Percentiles rank a stretch among this genome's conserved stretches.
Conservation (phyloP, 2,113 vertebrate genomes). For the Acrocephalus kingi region DNA sequence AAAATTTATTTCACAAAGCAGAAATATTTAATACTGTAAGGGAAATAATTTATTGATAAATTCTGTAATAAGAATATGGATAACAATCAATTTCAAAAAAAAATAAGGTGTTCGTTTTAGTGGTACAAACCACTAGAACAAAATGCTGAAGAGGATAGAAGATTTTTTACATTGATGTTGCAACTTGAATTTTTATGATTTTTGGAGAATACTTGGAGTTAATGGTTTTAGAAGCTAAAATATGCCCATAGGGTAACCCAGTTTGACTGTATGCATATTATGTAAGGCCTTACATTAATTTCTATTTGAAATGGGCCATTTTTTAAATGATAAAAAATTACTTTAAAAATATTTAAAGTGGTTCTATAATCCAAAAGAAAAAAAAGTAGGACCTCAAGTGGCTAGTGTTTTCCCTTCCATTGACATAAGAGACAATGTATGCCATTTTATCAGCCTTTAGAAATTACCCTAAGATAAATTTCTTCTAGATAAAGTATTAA, state of each 20-base stretch:
- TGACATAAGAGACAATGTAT: neutral
- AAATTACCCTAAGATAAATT: neutral
- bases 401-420: rapidly evolving
- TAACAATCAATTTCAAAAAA: neutral
- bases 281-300: neutral
- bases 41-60: neutral
- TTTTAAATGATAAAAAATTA: neutral
- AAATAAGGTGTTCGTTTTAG: neutral
- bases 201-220: neutral
- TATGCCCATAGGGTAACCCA: neutral
- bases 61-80: neutral
- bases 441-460: neutral
- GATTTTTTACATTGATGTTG: neutral
- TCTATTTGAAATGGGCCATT: neutral
- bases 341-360: neutral
- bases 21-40: neutral
- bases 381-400: neutral
- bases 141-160: neutral
- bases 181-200: neutral
- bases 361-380: neutral
- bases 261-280: neutral
- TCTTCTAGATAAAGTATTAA: neutral
- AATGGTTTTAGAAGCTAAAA: neutral
- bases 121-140: neutral
- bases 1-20: neutral